Evolutionary conservation across 2,888 invertebrate genomes (phyloP).

Genomic region (Epiblema foenella): DNA sequence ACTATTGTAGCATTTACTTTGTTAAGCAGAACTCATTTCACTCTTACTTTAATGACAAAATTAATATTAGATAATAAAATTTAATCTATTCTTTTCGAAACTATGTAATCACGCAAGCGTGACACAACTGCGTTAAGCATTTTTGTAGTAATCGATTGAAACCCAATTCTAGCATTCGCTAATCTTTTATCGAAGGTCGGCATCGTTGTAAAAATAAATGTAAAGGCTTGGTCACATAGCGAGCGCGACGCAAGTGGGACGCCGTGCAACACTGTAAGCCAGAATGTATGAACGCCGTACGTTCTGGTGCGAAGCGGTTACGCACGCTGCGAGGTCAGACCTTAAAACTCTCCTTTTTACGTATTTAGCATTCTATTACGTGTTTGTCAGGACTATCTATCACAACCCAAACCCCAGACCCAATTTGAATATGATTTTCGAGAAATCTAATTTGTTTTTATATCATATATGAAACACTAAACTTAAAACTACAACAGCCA

Average conservation of each 20-base stretch:
- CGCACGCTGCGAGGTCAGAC: background rate
- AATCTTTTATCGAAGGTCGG: conserved; percentile 25
- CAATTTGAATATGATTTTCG: too few relatives aligned
- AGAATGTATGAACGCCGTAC: too few relatives aligned
- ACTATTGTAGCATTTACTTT: background rate
- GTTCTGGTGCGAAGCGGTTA: too few relatives aligned
- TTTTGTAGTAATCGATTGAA: conserved; percentile 20
- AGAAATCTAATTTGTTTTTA: too few relatives aligned
- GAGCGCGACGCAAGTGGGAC: too few relatives aligned
- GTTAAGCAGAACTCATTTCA: conserved; percentile 1
- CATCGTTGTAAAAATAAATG: conserved; percentile 6
- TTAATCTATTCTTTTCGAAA: background rate
- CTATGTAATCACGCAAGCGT: background rate
- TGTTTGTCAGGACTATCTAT: background rate
- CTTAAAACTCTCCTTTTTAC: conserved; percentile 16
- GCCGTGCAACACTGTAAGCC: too few relatives aligned
- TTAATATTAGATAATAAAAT: background rate
- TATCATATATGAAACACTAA: too few relatives aligned
- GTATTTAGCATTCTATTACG: conserved; percentile 3
- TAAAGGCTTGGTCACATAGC: too few relatives aligned
- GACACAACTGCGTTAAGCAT: conserved; percentile 8
- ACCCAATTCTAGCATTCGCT: conserved; percentile 6
- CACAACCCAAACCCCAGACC: too few relatives aligned
- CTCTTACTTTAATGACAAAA: background rate
- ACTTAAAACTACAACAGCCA: too few relatives aligned